phyloP scores from a whole-genome alignment of 2,888 invertebrate species.

The Orchesella flavescens region DNA sequence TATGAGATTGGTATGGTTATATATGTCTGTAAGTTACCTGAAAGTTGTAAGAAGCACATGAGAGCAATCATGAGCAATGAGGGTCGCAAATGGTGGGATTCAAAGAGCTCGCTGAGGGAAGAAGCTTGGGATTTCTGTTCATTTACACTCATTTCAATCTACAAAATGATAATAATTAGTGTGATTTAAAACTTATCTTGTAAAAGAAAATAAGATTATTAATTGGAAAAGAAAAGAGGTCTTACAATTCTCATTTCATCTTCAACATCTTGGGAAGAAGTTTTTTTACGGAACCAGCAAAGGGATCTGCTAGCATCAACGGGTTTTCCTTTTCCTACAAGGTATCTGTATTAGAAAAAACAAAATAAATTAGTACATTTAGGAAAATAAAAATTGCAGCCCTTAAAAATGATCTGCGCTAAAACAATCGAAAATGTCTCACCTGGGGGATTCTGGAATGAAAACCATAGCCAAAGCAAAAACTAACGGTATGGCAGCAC shows the following conservation, averaged over 20 bases:
- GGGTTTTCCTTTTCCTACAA: constrained; percentile 78
- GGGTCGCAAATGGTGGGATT: constrained; percentile 75
- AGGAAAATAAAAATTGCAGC: too few species aligned
- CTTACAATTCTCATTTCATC: constrained; percentile 68
- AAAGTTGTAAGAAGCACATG: constrained; percentile 90
- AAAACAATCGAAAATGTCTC: neutral
- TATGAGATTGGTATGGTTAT: too few species aligned
- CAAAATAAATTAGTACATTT: neutral
- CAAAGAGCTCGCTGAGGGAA: constrained; percentile 64
- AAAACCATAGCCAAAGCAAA: constrained; percentile 84
- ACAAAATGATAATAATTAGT: constrained; percentile 11
- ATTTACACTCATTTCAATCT: constrained; percentile 67
- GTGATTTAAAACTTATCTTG: neutral
- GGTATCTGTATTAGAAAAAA: constrained; percentile 76
- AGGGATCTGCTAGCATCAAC: constrained; percentile 82
- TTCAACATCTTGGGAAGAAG: constrained; percentile 72
- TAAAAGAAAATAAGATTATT: too few species aligned
- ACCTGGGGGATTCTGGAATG: constrained; percentile 84
- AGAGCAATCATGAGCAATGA: constrained; percentile 84
- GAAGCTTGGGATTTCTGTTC: constrained; percentile 64
- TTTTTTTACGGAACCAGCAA: constrained; percentile 82
- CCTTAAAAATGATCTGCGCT: too few species aligned
- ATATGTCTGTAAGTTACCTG: too few species aligned
- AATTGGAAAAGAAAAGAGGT: neutral
- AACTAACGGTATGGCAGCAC: constrained; percentile 81